phyloP scores from a whole-genome alignment of 2,113 vertebrate genomes.

The Centropristis striata region DNA sequence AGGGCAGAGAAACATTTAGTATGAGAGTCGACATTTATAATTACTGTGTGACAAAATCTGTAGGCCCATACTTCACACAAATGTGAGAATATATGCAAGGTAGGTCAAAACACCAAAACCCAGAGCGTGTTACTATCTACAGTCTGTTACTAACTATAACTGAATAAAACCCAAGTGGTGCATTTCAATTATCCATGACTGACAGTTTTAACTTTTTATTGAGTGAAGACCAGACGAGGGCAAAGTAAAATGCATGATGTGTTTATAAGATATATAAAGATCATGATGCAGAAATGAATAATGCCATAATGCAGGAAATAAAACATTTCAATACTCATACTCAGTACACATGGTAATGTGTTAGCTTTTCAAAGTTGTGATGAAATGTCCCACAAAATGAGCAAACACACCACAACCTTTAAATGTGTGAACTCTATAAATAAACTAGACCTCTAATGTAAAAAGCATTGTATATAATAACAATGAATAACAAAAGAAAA shows the following conservation, averaged over 20 bases:
- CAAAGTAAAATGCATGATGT: too few species aligned
- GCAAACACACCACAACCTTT: background rate
- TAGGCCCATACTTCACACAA: too few species aligned
- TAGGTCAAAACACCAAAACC: background rate
- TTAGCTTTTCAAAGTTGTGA: background rate
- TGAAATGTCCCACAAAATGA: background rate
- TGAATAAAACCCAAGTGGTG: background rate
- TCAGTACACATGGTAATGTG: background rate
- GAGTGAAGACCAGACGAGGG: too few species aligned
- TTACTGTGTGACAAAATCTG: too few species aligned
- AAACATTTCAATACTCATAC: background rate
- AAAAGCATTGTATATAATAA: background rate
- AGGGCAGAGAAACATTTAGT: too few species aligned
- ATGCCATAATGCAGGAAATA: background rate
- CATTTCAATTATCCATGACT: background rate
- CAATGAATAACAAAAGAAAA: background rate
- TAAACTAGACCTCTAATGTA: background rate
- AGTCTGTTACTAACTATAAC: background rate
- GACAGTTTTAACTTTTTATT: background rate
- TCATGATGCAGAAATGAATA: too few species aligned
- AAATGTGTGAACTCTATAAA: background rate
- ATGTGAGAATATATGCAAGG: background rate
- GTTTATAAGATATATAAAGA: background rate
- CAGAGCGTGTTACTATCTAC: background rate
- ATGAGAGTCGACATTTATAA: too few species aligned